Conservation (phyloP, 2,888 invertebrate species). For the Tineola bisselliella region DNA sequence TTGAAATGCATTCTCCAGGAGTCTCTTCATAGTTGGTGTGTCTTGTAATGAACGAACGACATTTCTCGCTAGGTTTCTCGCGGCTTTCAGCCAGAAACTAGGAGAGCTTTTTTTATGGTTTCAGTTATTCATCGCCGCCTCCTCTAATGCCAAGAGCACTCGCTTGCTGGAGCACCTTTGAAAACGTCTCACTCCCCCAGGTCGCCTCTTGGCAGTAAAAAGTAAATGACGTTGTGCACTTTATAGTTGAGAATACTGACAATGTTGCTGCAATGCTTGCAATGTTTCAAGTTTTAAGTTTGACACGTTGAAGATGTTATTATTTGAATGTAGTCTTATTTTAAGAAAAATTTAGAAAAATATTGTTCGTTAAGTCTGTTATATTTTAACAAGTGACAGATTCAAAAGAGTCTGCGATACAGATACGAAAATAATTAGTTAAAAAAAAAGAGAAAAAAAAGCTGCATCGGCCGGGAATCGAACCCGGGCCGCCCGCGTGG, state of each 20-base stretch:
- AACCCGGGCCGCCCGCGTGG: constrained; percentile 70
- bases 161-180: constrained; percentile 16
- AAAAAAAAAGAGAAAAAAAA: constrained; percentile 21
- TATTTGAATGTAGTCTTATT: no score
- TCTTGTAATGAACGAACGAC: constrained; percentile 9
- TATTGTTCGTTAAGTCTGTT: no score
- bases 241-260: neutral
- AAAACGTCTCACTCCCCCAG: constrained; percentile 15
- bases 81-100: constrained; percentile 8
- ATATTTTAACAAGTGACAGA: no score
- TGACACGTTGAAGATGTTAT: neutral
- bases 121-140: constrained; percentile 18
- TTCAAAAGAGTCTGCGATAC: no score
- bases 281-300: neutral
- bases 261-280: neutral
- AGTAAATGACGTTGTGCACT: constrained; percentile 17
- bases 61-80: constrained; percentile 1
- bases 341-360: no score
- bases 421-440: neutral
- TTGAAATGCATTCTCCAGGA: neutral
- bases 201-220: constrained; percentile 15
- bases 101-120: constrained; percentile 14
- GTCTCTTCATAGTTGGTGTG: neutral
- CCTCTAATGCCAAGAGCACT: constrained; percentile 18
- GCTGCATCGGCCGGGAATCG: constrained; percentile 68